Conservation (phyloP, 2,113 vertebrate genomes). For the Garra rufa region DNA sequence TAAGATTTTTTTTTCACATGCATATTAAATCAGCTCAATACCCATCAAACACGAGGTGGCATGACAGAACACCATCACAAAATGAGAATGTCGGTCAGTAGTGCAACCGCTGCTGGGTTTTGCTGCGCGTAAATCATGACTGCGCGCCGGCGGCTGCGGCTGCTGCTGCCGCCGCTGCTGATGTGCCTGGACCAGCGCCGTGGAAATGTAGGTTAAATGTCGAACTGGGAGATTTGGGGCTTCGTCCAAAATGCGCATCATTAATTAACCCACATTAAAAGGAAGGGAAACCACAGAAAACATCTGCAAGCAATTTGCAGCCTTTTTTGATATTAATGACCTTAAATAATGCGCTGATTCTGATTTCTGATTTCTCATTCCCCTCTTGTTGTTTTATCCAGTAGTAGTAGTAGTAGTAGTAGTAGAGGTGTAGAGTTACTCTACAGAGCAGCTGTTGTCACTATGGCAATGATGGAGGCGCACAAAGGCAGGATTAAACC, state of each 20-base stretch:
- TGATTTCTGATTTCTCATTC: neutral
- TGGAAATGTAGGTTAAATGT: constrained; percentile 53
- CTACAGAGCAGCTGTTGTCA: constrained; percentile 64
- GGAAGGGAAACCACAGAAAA: neutral
- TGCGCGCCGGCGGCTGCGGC: constrained; percentile 6
- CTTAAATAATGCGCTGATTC: neutral
- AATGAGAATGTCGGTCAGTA: constrained; percentile 52
- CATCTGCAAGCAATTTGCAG: neutral
- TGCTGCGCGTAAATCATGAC: constrained; percentile 17
- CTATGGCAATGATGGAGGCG: constrained; percentile 60
- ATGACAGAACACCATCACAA: constrained; percentile 10
- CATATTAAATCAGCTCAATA: neutral
- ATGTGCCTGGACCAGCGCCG: constrained; percentile 8
- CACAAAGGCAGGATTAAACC: constrained; percentile 75
- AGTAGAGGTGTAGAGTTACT: constrained; percentile 56
- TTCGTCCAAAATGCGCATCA: constrained; percentile 3
- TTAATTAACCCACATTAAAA: constrained; percentile 3
- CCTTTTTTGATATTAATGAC: neutral
- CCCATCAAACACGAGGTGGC: constrained; percentile 22
- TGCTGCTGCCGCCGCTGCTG: neutral
- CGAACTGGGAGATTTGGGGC: constrained; percentile 22
- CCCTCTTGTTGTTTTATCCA: neutral
- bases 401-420: constrained; percentile 17
- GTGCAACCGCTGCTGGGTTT: constrained; percentile 35
- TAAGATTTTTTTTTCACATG: constrained; percentile 64